Conservation (phyloP, 2,888 invertebrate genomes). For the Taphrorychus bicolor region DNA sequence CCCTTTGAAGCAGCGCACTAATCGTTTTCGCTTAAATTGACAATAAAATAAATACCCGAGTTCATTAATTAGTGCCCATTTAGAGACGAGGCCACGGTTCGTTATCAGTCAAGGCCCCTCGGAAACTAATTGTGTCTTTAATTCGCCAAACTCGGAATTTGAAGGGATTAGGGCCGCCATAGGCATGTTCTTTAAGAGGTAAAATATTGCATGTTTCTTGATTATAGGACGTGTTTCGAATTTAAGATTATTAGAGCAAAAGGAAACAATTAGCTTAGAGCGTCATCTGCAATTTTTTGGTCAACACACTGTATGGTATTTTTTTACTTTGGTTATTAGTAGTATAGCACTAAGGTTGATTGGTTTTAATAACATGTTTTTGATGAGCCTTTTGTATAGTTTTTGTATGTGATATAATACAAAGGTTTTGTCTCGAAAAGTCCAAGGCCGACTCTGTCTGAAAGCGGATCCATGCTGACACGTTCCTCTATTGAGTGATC, state of each 20-base stretch:
- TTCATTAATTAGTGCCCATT: slow-evolving; percentile 35
- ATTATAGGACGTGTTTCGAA: not conserved
- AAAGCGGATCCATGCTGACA: not conserved
- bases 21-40: slow-evolving; percentile 33
- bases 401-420: no score
- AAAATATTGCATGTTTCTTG: slow-evolving; percentile 7
- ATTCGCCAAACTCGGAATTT: slow-evolving; percentile 33
- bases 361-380: no score
- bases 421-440: no score
- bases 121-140: slow-evolving; percentile 36
- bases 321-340: no score
- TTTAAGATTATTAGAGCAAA: not conserved
- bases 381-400: no score
- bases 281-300: no score
- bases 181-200: slow-evolving; percentile 13
- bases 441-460: not conserved
- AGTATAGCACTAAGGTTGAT: no score
- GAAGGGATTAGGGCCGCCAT: slow-evolving; percentile 22
- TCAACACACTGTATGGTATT: no score
- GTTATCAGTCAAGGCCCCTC: slow-evolving; percentile 35
- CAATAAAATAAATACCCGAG: slow-evolving; percentile 35
- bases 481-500: not conserved
- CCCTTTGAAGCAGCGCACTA: slow-evolving; percentile 17
- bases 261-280: no score
- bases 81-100: slow-evolving; percentile 30